Base-by-base conservation (phyloP, 2,888 invertebrate genomes). In the Iselma pallidipennis region DNA sequence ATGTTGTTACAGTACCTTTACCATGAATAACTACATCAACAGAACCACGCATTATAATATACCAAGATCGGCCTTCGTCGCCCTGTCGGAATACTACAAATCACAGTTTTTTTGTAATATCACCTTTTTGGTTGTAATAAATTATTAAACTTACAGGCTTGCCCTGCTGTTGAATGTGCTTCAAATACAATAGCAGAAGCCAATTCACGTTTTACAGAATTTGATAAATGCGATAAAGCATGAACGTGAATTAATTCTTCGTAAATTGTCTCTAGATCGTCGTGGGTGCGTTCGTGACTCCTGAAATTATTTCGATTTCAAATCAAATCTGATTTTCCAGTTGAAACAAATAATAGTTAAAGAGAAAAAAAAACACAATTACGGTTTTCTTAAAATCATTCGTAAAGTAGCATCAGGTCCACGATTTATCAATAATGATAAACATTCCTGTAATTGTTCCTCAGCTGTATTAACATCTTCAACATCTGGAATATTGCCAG, bases 11-110 rank as follows among this genome's bases (percentile, higher is more conserved):
- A 12, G 90, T 88, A 51, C 93, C 93, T 84, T 93, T 93, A 64
- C 92, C 92, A 78, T 91, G 89, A 70, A 93, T 92, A 68, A 90
- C 90, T 59, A 94, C 93, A 79, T 92, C 91, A 49, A 94, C 93
- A 5, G 91, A 91, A 49, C 93, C 94, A 74, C 89, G 87, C 57
- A 93, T 85, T 68, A 94, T 88, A 67, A 94, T 91, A 81, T 92
- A 94, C 93, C 93, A 94, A 49, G 91, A 91, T 71, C 89, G 87
- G 51, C 92, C 93, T 78, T 91, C 91, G 79, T 93, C 92, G 50
- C 94, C 93, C 83, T 94, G 91, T 80, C 90, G 90, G 80, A 92
- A 92, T 79, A 92, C 91, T 91, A 80, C 42, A 79, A 78, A 56
- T 31, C n/a, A n/a, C n/a, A 52, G 28, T 28, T 28, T 28, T 25